Evolutionary conservation across 2,113 vertebrate species (phyloP), one percentile per base, ranked within the genome.

Genomic region (Trogon surrucura): DNA sequence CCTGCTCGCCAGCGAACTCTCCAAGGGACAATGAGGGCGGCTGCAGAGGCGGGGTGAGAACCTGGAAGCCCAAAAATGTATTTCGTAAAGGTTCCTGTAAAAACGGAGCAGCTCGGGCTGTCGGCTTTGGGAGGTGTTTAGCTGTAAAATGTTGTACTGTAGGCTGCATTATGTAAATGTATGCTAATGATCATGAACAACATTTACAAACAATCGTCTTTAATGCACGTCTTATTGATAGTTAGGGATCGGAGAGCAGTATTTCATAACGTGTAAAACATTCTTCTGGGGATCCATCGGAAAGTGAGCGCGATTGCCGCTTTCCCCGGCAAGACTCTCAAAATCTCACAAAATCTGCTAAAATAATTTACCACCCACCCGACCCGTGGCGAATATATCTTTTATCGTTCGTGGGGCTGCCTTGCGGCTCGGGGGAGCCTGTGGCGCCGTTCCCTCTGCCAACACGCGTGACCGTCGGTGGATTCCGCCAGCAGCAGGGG

Each of bases 201-300:
- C 62, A 93, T 97, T 95, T 97, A 83, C 92, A 96, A 96, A 96
- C 95, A 96, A 81, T 89, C 82, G 70, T 89, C 89, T 95, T 94
- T 96, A 96, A 92, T 72, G 93, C 95, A 69, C 62, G 22, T 74
- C 96, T 97, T 97, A 94, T 91, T 92, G 96, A 96, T 92, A 91
- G 89, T 91, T 93, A 92, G 93, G 78, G 94, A 91, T 71, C 25
- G 29, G 72, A 71, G 85, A 94, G 80, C 38, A 38, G 25, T 91
- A 85, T 91, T 94, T 92, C 44, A 72, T 29, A 66, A 62, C n/a
- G 51, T 30, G 57, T 20, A 32, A 78, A 93, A 64, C 71, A 72
- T 91, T 81, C 73, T 95, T 85, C 96, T 80, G 85, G 93, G 93
- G 70, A 83, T 8, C 48, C 62, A 7, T 77, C 69, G 71, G 70